Conservation (phyloP, 2,888 invertebrate species). For the Xestia ashworthii region DNA sequence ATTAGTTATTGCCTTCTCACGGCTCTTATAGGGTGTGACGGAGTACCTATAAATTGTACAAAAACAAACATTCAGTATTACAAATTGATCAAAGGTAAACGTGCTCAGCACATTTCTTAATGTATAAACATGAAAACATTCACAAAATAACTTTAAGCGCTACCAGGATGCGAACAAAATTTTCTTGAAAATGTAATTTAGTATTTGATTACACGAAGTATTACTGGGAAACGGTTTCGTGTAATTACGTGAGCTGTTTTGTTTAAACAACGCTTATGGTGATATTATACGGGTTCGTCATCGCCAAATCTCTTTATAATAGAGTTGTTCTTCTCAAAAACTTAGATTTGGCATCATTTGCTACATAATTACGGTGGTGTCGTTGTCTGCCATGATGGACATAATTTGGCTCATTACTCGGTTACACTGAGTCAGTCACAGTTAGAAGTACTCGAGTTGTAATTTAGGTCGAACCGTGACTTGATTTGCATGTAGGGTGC, state of each 20-base stretch:
- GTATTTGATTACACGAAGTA: conserved; percentile 50
- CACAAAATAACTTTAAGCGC: conserved; percentile 20
- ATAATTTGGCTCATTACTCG: conserved; percentile 83
- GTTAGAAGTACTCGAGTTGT: conserved; percentile 78
- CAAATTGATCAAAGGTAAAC: conserved; percentile 21
- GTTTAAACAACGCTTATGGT: conserved; percentile 73
- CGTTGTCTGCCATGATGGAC: conserved; percentile 80
- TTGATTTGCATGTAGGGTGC: conserved; percentile 87
- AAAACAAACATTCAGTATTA: conserved; percentile 11
- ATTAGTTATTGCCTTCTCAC: neutral
- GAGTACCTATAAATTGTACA: neutral
- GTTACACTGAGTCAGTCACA: conserved; percentile 77
- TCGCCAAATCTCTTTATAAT: conserved; percentile 88
- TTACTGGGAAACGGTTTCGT: conserved; percentile 70
- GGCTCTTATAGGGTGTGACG: neutral
- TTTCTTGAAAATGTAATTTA: conserved; percentile 62
- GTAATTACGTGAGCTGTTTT: conserved; percentile 76
- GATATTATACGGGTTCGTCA: conserved; percentile 77
- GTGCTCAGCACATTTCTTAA: conserved; percentile 3
- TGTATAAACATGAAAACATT: conserved; percentile 20
- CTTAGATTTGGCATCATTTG: conserved; percentile 80
- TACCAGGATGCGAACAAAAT: conserved; percentile 41
- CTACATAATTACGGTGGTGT: conserved; percentile 81
- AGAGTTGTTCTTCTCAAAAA: conserved; percentile 79
- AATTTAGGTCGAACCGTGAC: conserved; percentile 88